Evolutionary conservation across 2,113 vertebrate species (phyloP).

Genomic region (Nansenia antarctica): DNA sequence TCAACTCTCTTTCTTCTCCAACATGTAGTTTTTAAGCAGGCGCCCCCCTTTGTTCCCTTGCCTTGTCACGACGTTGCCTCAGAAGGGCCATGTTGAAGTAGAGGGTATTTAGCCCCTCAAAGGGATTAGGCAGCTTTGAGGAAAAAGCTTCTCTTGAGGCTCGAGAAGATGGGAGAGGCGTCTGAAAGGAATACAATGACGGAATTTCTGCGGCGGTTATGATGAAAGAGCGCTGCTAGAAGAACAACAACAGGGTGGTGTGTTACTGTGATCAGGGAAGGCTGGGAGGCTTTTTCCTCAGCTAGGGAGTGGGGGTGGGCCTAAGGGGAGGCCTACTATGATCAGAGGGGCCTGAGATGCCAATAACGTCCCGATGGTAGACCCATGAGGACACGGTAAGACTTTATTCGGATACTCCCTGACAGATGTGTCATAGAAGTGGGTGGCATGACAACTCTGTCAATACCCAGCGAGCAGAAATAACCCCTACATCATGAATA

Average conservation of each 20-base stretch:
- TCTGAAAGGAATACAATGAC: conserved; percentile 2
- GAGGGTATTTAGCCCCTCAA: conserved; percentile 19
- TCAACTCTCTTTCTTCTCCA: not conserved
- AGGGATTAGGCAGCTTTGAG: conserved; percentile 19
- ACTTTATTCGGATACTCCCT: not conserved
- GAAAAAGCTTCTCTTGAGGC: conserved; percentile 26
- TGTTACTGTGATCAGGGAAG: not conserved
- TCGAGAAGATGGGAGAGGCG: conserved; percentile 3
- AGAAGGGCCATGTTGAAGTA: not conserved
- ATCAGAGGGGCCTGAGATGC: not conserved
- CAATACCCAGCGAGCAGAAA: conserved; percentile 26
- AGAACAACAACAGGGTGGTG: conserved; percentile 8
- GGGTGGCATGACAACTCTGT: conserved; percentile 19
- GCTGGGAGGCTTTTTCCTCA: too few species aligned
- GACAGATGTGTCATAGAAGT: not conserved
- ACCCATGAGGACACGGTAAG: not conserved
- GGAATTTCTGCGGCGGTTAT: conserved; percentile 13
- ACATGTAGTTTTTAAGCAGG: not conserved
- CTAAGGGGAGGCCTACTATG: too few species aligned
- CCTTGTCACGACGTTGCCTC: not conserved
- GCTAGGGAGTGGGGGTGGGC: too few species aligned
- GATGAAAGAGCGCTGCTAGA: conserved; percentile 12
- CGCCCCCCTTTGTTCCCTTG: not conserved
- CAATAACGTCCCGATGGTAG: not conserved
- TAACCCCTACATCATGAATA: conserved; percentile 8